Conservation (phyloP, 92 coral and sea anemone genomes). For the Paramuricea clavata region DNA sequence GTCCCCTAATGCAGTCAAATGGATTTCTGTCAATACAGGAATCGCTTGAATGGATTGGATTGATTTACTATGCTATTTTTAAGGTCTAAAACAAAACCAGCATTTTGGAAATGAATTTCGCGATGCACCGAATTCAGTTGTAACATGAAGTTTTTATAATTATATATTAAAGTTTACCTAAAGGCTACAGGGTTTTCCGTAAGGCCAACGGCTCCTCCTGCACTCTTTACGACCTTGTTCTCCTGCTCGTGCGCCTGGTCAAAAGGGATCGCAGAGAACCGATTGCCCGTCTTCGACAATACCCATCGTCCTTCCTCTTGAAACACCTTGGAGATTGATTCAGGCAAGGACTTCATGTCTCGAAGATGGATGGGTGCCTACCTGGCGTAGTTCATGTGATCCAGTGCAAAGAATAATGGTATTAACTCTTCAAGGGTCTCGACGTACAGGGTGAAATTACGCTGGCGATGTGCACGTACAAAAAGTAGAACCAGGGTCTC, state of each 20-base stretch:
- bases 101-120: constrained; percentile 12
- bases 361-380: constrained; percentile 75
- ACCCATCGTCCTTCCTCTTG: constrained; percentile 67
- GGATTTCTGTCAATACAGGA: constrained; percentile 19
- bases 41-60: constrained; percentile 23
- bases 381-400: constrained; percentile 69
- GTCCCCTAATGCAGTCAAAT: constrained; percentile 14
- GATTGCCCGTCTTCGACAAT: constrained; percentile 67
- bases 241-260: constrained; percentile 74
- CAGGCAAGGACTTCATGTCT: constrained; percentile 72
- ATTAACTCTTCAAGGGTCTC: constrained; percentile 57
- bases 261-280: constrained; percentile 61
- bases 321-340: constrained; percentile 46
- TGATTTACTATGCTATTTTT: constrained; percentile 19
- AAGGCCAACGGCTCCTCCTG: constrained; percentile 71
- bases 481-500: constrained; percentile 56
- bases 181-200: neutral
- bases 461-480: constrained; percentile 62
- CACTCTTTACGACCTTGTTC: constrained; percentile 66
- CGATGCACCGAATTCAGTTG: constrained; percentile 34
- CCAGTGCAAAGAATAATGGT: too few species aligned
- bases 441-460: constrained; percentile 38
- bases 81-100: constrained; percentile 12
- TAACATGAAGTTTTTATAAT: neutral
- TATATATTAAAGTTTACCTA: constrained; percentile 14